Evolutionary conservation across 2,888 invertebrate species (phyloP), one percentile per base, ranked within the genome.

Genomic region (Thumatha senex): DNA sequence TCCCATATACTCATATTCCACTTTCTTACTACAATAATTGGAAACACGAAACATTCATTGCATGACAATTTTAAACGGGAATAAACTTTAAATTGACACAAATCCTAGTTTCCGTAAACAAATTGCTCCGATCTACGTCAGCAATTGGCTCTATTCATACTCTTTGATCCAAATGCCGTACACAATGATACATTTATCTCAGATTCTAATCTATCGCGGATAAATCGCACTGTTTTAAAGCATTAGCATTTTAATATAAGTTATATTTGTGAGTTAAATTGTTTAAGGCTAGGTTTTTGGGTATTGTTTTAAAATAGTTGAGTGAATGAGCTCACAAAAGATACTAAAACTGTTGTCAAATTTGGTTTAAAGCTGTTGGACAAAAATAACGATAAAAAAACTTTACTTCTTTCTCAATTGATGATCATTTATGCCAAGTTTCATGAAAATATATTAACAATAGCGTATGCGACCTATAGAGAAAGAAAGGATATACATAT

Each of bases 141-240:
- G 61, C 70, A 61, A 74, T 76, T 72, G 69, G 63, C 58, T 65
- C 69, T 67, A 74, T 79, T 79, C 77, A 73, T 74, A 63, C 67
- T 50, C 44, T 52, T 56, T 58, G 45, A 54, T 53, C 5, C 18
- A 5, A 4, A 5, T 24, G 18, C 59, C 67, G 63, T 64, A 63
- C 63, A 75, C 79, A 80, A 80, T 80, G 82, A 82, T 76, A 78
- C 78, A 85, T 84, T 81, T 75, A 76, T 78, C 74, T 72, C 34
- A 80, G 83, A 85, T 85, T 84, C 78, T 78, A 80, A 86, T 86
- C 84, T 79, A 80, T 76, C 69, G 70, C 55, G 67, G 78, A 85
- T 83, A 84, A 85, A 85, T 86, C 71, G 75, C 63, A 63, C 71
- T 64, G 78, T 76, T 51, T 78, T 72, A 68, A 63, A 63, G 51